These are phyloP conservation scores for Glaucomys volans DNA, from an alignment of 2,113 vertebrate genomes.

Conservation along the genomic window DNA sequence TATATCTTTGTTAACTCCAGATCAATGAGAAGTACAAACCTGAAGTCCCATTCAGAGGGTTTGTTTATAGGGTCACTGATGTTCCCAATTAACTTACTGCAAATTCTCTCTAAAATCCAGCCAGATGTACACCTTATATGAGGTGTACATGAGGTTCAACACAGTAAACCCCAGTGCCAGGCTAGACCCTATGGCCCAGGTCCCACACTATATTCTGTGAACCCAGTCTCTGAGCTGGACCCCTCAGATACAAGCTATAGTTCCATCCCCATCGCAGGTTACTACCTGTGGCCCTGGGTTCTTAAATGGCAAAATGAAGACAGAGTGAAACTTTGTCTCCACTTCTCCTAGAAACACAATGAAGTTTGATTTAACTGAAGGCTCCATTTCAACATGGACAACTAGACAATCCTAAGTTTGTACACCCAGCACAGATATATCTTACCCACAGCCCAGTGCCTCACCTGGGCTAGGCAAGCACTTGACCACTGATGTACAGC, in stretches of 20 bases:
- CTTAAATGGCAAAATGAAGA: neutral
- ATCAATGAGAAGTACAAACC: neutral
- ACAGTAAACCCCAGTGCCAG: neutral
- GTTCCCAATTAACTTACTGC: neutral
- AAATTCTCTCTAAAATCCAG: neutral
- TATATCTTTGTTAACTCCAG: neutral
- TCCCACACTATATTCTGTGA: neutral
- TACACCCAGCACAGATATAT: accelerated
- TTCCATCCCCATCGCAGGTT: too few relatives aligned
- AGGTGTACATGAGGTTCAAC: accelerated
- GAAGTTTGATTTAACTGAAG: neutral
- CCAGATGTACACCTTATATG: neutral
- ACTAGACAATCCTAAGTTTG: neutral
- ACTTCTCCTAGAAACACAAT: neutral
- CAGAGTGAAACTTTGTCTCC: neutral
- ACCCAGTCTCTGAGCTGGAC: neutral
- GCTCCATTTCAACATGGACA: neutral
- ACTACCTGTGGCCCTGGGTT: too few relatives aligned
- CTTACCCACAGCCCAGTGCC: neutral
- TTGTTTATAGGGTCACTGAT: neutral
- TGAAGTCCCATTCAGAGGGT: neutral
- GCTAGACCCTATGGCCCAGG: neutral
- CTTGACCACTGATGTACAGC: too few relatives aligned
- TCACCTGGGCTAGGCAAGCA: too few relatives aligned
- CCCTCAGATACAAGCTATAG: too few relatives aligned